phyloP scores from a whole-genome alignment of 2,113 vertebrate species.

The Nibea coibor region DNA sequence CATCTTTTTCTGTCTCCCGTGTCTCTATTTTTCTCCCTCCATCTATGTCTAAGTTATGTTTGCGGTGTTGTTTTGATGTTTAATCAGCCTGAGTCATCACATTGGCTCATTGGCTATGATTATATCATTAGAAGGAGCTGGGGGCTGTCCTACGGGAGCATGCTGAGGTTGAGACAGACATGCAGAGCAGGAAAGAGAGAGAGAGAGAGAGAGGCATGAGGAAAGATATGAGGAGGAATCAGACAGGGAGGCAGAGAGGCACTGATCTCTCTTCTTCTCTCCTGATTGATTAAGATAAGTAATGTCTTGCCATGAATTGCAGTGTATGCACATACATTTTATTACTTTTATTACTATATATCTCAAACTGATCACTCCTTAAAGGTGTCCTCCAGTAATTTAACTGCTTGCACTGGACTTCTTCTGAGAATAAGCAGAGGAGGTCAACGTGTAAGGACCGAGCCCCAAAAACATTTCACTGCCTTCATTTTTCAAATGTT shows the following conservation, averaged over 20 bases:
- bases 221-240: not conserved
- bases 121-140: slow-evolving; percentile 50
- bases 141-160: slow-evolving; percentile 21
- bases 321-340: not conserved
- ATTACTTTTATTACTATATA: not conserved
- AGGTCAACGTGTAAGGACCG: no score
- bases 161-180: not conserved
- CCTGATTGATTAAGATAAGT: not conserved
- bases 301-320: no score
- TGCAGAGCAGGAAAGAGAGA: not conserved
- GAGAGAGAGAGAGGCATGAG: not conserved
- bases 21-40: not conserved
- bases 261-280: not conserved
- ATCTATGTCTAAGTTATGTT: slow-evolving; percentile 29
- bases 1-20: not conserved
- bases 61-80: slow-evolving; percentile 53
- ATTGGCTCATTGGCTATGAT: slow-evolving; percentile 56
- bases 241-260: not conserved
- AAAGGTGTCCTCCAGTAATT: not conserved
- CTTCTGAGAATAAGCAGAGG: not conserved
- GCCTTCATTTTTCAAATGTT: not conserved
- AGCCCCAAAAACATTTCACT: not conserved
- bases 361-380: not conserved
- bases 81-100: slow-evolving; percentile 68
- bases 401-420: no score